phyloP scores from a whole-genome alignment of 2,888 invertebrate species.

The Hirudinaria manillensis region DNA sequence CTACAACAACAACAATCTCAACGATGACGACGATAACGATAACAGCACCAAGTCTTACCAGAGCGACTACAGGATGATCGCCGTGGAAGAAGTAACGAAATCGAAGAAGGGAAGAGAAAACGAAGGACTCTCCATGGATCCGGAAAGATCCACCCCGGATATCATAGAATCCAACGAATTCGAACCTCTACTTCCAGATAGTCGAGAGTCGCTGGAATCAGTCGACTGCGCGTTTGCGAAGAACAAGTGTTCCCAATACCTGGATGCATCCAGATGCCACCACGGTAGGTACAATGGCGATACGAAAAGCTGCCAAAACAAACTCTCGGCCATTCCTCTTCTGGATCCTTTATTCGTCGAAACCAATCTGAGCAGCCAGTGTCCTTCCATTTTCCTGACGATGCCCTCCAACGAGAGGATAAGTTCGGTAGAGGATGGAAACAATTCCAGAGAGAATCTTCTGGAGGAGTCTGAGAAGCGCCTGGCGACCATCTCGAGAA shows the following conservation, averaged over 20 bases:
- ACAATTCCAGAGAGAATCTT: background rate
- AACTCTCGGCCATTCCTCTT: background rate
- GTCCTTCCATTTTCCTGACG: slow-evolving; percentile 14
- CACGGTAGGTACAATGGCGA: background rate
- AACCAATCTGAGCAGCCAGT: background rate
- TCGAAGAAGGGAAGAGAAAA: no score
- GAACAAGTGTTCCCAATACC: background rate
- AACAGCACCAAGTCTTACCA: no score
- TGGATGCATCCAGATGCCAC: background rate
- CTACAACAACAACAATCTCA: no score
- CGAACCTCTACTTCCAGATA: background rate
- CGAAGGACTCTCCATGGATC: no score
- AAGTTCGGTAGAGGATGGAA: background rate
- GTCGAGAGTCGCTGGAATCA: background rate
- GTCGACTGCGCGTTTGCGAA: background rate
- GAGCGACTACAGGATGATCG: no score
- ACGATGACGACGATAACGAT: no score
- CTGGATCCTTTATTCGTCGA: slow-evolving; percentile 3
- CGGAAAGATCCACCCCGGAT: background rate
- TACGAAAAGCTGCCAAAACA: background rate
- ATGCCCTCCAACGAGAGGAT: slow-evolving; percentile 19
- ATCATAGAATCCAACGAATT: background rate
- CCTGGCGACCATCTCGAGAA: background rate
- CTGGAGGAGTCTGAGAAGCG: background rate
- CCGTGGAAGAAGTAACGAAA: no score